Conservation (phyloP, 1,140 invertebrate genomes). For the Ostrea edulis region DNA sequence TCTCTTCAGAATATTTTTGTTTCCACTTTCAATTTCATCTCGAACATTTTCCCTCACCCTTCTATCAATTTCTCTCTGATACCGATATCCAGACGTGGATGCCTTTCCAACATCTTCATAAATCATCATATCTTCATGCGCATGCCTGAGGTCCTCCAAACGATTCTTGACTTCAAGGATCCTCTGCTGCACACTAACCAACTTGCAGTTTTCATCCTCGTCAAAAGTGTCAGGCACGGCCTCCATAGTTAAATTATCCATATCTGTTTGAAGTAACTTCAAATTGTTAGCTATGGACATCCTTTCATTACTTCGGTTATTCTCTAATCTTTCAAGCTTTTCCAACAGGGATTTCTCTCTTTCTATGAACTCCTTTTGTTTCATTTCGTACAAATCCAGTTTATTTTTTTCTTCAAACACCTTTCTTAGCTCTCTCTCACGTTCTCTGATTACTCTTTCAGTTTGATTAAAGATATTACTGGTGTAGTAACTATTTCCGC, state of each 20-base stretch:
- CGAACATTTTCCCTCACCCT: constrained; percentile 8
- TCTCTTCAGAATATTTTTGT: constrained; percentile 36
- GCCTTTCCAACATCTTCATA: not conserved
- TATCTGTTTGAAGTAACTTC: not conserved
- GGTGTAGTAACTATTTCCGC: constrained; percentile 35
- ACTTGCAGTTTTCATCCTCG: not conserved
- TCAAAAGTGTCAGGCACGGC: not conserved
- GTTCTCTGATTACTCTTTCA: constrained; percentile 34
- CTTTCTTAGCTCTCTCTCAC: not conserved
- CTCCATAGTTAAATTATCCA: not conserved
- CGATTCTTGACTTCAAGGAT: not conserved
- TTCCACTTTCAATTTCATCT: constrained; percentile 44
- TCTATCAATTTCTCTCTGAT: not conserved
- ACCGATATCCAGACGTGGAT: not conserved
- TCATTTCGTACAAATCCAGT: not conserved
- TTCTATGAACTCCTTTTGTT: not conserved
- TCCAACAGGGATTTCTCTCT: not conserved
- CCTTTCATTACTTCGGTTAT: not conserved
- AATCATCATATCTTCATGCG: constrained; percentile 16
- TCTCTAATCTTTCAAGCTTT: constrained; percentile 10
- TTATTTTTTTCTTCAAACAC: not conserved
- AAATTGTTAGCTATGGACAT: not conserved
- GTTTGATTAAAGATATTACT: constrained; percentile 41
- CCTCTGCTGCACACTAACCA: not conserved
- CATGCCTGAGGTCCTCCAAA: not conserved